A percentile compares a stretch with the other conserved stretches of the same genome.
phyloP scores from a whole-genome alignment of 2,797 vertebrate genomes.

The Sus cebifrons region DNA sequence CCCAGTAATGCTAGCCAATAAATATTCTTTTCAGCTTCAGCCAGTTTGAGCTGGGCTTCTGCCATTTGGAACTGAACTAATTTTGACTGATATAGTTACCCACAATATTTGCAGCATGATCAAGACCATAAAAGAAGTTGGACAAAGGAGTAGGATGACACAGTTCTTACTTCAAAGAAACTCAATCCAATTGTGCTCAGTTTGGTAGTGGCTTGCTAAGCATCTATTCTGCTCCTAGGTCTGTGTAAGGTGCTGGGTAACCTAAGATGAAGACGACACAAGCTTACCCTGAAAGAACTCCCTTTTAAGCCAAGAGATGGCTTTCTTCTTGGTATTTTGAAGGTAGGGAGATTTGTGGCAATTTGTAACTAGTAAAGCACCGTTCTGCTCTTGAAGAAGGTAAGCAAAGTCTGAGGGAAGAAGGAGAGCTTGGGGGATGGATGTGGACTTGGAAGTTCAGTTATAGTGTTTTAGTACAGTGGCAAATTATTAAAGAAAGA shows the following conservation, averaged over 20 bases:
- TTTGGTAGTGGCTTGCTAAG: constrained; percentile 51
- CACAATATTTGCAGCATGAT: constrained; percentile 71
- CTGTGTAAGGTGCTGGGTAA: background rate
- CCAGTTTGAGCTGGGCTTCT: constrained; percentile 76
- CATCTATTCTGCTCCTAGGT: background rate
- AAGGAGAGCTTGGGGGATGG: background rate
- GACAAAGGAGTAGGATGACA: constrained; percentile 63
- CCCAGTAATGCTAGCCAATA: constrained; percentile 44
- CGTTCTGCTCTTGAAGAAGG: background rate
- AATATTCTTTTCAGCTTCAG: constrained; percentile 69
- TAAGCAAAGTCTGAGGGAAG: background rate
- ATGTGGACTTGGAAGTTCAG: background rate
- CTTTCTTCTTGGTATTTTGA: constrained; percentile 2
- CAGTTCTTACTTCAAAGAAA: constrained; percentile 72
- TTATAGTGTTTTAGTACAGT: background rate
- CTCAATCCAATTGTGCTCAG: constrained; percentile 2
- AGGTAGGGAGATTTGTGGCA: background rate
- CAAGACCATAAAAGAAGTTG: constrained; percentile 76
- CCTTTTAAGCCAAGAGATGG: background rate
- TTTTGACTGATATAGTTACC: constrained; percentile 76
- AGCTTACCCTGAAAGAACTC: background rate
- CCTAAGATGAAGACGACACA: background rate
- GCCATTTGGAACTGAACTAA: constrained; percentile 76
- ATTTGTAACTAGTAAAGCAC: background rate
- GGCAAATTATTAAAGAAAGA: constrained; percentile 1